Base-by-base conservation (phyloP, 2,888 invertebrate genomes). In the Dione vanillae region DNA sequence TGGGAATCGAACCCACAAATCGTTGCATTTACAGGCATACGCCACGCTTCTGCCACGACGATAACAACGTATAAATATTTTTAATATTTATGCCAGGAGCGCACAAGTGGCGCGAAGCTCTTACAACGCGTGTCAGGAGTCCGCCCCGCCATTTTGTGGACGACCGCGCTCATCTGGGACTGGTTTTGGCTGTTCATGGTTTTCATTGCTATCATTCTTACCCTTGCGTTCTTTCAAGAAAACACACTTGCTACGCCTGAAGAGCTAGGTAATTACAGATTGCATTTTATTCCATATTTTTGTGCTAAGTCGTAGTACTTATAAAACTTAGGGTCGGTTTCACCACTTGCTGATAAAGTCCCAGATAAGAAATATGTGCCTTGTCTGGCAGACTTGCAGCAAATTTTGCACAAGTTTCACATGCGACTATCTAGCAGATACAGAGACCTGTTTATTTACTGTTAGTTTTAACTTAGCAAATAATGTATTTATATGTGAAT, bases 121-220 rank as follows among this genome's bases (percentile, higher is more conserved):
- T 86, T 97, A 10, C 96, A 97, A 80, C 94, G 95, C 70, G 95
- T 96, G 19, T 96, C 96, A 1, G 97, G 97, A 0, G 94, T 96
- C 0, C 94, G 95, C 40, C 94, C 95, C 10, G 89, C 93, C 1
- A 94, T 95, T 2, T 95, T 96, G 89, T 97, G 97, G 97, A 77
- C 94, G 0, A 91, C 95, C 0, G 94, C 95, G 1, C 94, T 96
- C 59, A 64, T 96, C 0, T 97, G 96, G 94, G 96, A 96, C 86
- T 94, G 95, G 83, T 73, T 95, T 43, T 95, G 95, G 85, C 95
- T 95, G 83, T 78, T 95, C 9, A 78, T 96, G 7, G 94, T 96
- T 0, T 90, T 94, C 67, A 61, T 95, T 12, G 89, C 94, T 59
- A 89, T 96, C 7, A 83, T 96, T 0, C 73, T 95, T 41, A 94